A percentile compares a stretch with the other conserved stretches of the same genome.
Evolutionary conservation across 2,797 vertebrate species (phyloP).

Genomic region (Xenops minutus): DNA sequence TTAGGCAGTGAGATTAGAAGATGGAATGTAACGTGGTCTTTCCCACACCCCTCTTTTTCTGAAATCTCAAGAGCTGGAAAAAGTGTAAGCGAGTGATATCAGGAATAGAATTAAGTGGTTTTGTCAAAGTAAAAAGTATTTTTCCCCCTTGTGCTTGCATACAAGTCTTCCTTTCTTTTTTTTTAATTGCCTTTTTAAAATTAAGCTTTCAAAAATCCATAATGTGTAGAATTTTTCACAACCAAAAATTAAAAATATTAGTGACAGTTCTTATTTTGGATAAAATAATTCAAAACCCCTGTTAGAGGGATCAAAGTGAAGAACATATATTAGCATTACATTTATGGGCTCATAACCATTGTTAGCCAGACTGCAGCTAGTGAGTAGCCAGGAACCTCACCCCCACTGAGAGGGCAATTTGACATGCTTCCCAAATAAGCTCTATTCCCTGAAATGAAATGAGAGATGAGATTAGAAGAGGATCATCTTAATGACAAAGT

Average conservation of each 20-base stretch:
- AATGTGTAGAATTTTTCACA: not conserved
- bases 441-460: not conserved
- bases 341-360: not conserved
- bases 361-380: not conserved
- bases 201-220: not conserved
- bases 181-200: not conserved
- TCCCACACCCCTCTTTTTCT: not conserved
- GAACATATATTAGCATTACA: not conserved
- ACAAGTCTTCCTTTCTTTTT: not conserved
- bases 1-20: not conserved
- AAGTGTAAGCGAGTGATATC: not conserved
- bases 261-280: not conserved
- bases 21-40: not conserved
- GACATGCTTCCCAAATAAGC: accelerated
- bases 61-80: not conserved
- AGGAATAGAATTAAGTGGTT: not conserved
- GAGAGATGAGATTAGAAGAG: not conserved
- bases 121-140: not conserved
- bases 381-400: not conserved
- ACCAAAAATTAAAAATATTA: not conserved
- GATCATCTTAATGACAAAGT: no score
- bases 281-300: not conserved
- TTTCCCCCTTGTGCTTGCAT: not conserved
- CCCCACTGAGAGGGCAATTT: no score
- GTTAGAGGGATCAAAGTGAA: not conserved